These are phyloP conservation scores for Argyresthia goedartella DNA, from an alignment of 2,888 invertebrate species.

Conservation along the genomic window DNA sequence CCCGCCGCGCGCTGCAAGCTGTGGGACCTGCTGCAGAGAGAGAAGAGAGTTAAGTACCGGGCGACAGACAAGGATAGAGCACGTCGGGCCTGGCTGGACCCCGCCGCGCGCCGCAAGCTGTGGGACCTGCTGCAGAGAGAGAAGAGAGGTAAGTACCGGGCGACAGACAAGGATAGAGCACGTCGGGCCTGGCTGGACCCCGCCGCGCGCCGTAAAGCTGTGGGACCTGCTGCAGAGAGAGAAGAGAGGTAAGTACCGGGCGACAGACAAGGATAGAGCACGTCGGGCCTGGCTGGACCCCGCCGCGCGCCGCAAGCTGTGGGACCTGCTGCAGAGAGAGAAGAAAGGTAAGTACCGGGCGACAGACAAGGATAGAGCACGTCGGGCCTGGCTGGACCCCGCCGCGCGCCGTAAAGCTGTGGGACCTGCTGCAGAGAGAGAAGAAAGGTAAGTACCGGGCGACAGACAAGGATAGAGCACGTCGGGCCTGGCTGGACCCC, in stretches of 20 bases:
- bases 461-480: no score
- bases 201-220: conserved; percentile 85
- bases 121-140: conserved; percentile 88
- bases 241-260: conserved; percentile 73
- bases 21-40: conserved; percentile 86
- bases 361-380: no score
- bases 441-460: conserved; percentile 68
- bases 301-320: no score
- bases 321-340: conserved; percentile 85
- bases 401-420: conserved; percentile 88
- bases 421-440: conserved; percentile 85
- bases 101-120: no score
- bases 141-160: conserved; percentile 61
- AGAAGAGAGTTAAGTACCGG: conserved; percentile 69
- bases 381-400: conserved; percentile 92
- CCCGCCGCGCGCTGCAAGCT: conserved; percentile 88
- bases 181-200: conserved; percentile 83
- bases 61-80: neutral
- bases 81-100: neutral
- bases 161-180: no score
- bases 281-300: conserved; percentile 18
- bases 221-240: conserved; percentile 88
- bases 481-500: conserved; percentile 37
- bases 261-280: no score
- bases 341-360: conserved; percentile 74